phyloP scores from a whole-genome alignment of 2,888 invertebrate genomes.

The Parapristionchus giblindavisi region DNA sequence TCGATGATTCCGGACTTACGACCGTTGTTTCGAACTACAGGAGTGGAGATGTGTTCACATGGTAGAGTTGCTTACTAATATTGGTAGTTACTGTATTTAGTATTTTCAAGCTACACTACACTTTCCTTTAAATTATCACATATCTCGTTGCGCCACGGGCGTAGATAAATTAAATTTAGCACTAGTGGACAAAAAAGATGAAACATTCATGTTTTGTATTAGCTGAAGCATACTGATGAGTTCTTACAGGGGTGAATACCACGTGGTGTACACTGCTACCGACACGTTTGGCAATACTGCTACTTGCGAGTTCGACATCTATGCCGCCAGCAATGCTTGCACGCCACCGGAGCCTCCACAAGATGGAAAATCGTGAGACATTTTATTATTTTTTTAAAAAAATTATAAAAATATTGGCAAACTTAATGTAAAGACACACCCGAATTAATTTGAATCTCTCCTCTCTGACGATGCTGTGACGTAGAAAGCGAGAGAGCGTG shows the following conservation, averaged over 20 bases:
- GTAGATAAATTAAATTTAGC: no score
- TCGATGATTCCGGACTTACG: neutral
- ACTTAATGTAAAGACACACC: neutral
- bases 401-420: neutral
- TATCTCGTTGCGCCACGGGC: no score
- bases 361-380: neutral
- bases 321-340: neutral
- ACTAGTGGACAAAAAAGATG: no score
- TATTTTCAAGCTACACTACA: no score
- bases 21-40: slow-evolving; percentile 13
- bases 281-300: slow-evolving; percentile 6
- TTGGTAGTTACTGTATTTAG: no score
- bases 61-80: no score
- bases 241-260: slow-evolving; percentile 13
- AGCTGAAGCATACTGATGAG: no score
- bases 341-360: neutral
- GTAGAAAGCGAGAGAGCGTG: no score
- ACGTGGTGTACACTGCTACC: slow-evolving; percentile 27
- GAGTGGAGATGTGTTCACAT: slow-evolving; percentile 13
- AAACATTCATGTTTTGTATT: no score
- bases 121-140: no score
- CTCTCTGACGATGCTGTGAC: no score
- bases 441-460: no score
- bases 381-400: neutral
- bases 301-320: slow-evolving; percentile 26